phyloP scores from a whole-genome alignment of 1,140 invertebrate species.

The Calliopsis andreniformis region DNA sequence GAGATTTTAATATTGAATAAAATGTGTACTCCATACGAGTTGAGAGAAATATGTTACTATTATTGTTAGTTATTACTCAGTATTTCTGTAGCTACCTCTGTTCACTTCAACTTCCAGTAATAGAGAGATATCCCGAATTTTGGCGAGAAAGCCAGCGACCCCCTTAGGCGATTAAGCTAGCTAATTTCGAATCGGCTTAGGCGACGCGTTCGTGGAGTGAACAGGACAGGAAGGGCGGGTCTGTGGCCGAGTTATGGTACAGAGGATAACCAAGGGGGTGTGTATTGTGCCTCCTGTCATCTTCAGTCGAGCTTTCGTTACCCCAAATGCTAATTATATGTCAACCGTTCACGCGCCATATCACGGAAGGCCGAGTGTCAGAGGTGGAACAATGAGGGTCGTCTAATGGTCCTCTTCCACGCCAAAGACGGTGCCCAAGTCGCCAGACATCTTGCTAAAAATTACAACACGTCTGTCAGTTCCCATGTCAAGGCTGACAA shows the following conservation, averaged over 20 bases:
- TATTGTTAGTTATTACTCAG: too few species aligned
- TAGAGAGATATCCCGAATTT: neutral
- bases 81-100: too few species aligned
- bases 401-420: constrained; percentile 62
- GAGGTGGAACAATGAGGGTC: constrained; percentile 67
- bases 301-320: constrained; percentile 74
- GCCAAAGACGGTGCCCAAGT: constrained; percentile 23
- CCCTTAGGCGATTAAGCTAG: constrained; percentile 44
- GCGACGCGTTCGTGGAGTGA: constrained; percentile 16
- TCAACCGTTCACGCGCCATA: constrained; percentile 70
- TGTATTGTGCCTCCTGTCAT: constrained; percentile 77
- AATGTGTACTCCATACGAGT: too few species aligned
- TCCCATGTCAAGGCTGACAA: neutral
- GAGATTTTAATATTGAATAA: too few species aligned
- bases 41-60: too few species aligned
- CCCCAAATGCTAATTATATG: constrained; percentile 78
- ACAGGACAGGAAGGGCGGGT: constrained; percentile 54
- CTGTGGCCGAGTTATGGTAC: constrained; percentile 70
- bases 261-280: constrained; percentile 61
- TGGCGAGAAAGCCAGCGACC: neutral
- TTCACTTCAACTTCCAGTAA: too few species aligned
- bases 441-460: constrained; percentile 30
- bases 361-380: constrained; percentile 63
- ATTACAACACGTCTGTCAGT: constrained; percentile 6
- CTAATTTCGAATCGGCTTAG: constrained; percentile 68